Evolutionary conservation across 2,113 vertebrate genomes (phyloP).

Genomic region (Colaptes auratus): DNA sequence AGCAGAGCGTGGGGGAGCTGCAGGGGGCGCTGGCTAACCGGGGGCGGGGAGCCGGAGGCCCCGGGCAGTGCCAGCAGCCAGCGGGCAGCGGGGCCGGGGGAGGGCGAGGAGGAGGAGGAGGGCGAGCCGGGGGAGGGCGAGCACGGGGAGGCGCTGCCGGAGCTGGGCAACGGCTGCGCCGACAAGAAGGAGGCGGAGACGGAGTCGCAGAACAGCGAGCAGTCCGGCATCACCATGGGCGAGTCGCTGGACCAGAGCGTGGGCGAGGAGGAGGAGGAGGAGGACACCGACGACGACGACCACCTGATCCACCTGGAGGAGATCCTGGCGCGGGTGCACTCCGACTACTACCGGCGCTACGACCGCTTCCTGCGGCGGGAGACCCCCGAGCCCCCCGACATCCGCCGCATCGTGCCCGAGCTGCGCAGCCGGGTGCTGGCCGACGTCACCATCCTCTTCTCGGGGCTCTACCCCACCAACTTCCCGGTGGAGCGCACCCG

Average conservation of each 20-base stretch:
- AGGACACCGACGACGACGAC: conserved; percentile 88
- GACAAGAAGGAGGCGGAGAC: conserved; percentile 92
- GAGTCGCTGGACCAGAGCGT: conserved; percentile 93
- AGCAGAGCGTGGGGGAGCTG: background rate
- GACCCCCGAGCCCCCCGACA: conserved; percentile 84
- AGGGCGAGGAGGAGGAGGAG: background rate
- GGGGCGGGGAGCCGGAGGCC: background rate
- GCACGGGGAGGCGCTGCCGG: conserved; percentile 74
- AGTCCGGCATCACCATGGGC: conserved; percentile 91
- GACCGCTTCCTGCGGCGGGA: conserved; percentile 84
- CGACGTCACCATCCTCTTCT: conserved; percentile 88
- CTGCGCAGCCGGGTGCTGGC: conserved; percentile 88
- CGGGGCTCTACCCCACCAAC: conserved; percentile 94
- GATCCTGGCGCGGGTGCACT: conserved; percentile 91
- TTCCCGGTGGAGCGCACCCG: conserved; percentile 93
- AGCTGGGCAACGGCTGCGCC: conserved; percentile 85
- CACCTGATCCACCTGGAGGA: conserved; percentile 95
- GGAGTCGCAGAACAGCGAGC: conserved; percentile 95
- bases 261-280: conserved; percentile 90
- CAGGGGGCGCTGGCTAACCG: conserved; percentile 26
- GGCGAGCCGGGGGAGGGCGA: conserved; percentile 76
- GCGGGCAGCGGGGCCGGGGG: background rate
- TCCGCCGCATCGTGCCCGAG: conserved; percentile 93
- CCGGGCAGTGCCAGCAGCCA: too few relatives aligned
- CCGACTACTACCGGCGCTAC: conserved; percentile 90